Evolutionary conservation across 2,888 invertebrate genomes (phyloP), one percentile per base, ranked within the genome.

Genomic region (Caenorhabditis imperialis): DNA sequence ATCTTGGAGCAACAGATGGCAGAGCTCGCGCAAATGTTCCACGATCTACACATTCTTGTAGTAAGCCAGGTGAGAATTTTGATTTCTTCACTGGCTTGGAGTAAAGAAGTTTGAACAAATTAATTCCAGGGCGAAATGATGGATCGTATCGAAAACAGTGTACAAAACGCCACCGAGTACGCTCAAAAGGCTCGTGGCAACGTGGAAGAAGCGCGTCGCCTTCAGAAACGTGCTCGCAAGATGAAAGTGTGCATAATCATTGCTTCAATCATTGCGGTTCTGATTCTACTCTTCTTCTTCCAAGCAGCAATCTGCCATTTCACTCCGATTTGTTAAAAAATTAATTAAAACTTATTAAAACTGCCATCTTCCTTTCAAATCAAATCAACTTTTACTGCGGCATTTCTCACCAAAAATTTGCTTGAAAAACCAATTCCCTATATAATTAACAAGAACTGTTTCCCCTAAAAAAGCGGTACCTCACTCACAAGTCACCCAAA

Each of bases 61-160:
- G 75, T 75, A 22, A 54, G 45, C 23, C 75, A 75, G 70, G 75
- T 71, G 14, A 37, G 61, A 10, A 16, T 6, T 20, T 25, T 22
- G 4, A n/a, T 14, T 37, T 48, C 16, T 27, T 20, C 44, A 47
- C 8, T 25, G 4, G n/a, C 5, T n/a, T 30, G 10, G 18, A 20
- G 10, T 16, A 37, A 38, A 38, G 1, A 8, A 16, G 20, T 22
- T 35, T 51, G 12, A 25, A 10, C 16, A 18, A 14, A 10, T 35
- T 22, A 23, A 38, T 53, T 76, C 37, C 47, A 79, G 79, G 79
- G 79, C 6, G 79, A 79, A 62, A 77, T 77, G 53, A 51, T 79
- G 35, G 79, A 79, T 30, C 62, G 54, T 38, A 77, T 79, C 18
- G 77, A 77, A 25, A 65, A 44, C 42, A 77, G 70, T 42, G 77